Percentiles rank a stretch among this genome's conserved stretches.
Evolutionary conservation across 1,140 invertebrate species (phyloP).

Genomic region (Littorina saxatilis): DNA sequence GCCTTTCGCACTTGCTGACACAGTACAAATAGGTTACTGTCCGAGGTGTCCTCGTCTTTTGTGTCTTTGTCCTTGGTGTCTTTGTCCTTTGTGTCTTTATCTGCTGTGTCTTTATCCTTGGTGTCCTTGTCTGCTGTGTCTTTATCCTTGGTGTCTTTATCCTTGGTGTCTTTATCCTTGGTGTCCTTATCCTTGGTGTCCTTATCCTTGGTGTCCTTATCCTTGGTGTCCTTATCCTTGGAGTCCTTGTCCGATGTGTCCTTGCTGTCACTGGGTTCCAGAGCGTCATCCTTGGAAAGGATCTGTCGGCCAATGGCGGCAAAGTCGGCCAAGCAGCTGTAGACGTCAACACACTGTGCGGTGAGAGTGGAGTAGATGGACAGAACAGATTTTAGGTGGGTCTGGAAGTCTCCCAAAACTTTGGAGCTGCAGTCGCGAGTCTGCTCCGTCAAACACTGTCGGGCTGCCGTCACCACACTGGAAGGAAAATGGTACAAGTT

Average conservation of each 20-base stretch:
- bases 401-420: neutral
- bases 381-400: neutral
- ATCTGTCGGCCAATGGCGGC: neutral
- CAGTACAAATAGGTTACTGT: neutral
- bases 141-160: neutral
- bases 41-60: neutral
- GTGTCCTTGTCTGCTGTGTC: neutral
- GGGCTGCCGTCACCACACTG: too few species aligned
- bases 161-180: neutral
- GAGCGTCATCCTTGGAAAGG: neutral
- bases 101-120: neutral
- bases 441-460: neutral
- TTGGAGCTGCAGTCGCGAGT: neutral
- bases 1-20: neutral
- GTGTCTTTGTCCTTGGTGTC: neutral
- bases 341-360: neutral
- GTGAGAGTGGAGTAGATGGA: neutral
- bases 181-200: neutral
- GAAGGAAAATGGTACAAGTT: too few species aligned
- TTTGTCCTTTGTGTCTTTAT: neutral
- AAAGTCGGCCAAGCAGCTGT: neutral
- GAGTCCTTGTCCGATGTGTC: neutral
- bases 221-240: neutral
- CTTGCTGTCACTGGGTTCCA: neutral
- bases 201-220: constrained; percentile 4